Percentiles rank a stretch among this genome's conserved stretches.
phyloP scores from a whole-genome alignment of 1,140 invertebrate species.

The Philopotamus ludificatus region DNA sequence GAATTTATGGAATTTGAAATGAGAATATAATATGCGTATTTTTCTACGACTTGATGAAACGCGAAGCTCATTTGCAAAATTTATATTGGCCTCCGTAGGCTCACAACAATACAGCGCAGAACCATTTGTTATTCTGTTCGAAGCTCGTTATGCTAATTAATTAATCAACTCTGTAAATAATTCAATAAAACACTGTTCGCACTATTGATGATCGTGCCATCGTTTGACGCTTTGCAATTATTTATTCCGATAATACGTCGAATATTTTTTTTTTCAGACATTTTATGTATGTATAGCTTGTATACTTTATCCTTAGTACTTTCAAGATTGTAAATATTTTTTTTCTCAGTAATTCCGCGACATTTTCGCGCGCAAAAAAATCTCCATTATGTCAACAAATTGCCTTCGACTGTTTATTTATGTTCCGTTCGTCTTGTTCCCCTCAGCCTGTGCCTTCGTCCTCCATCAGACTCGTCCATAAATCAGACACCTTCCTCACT shows the following conservation, averaged over 20 bases:
- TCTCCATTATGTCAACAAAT: slow-evolving; percentile 13
- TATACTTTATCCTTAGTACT: too few species aligned
- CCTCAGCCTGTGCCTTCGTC: slow-evolving; percentile 9
- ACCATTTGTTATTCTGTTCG: neutral
- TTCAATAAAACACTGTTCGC: neutral
- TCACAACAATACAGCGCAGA: neutral
- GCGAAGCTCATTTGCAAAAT: too few species aligned
- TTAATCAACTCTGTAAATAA: neutral
- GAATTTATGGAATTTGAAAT: too few species aligned
- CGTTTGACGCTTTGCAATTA: too few species aligned
- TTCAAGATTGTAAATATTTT: too few species aligned
- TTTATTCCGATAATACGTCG: too few species aligned
- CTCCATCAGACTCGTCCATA: slow-evolving; percentile 14
- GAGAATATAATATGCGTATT: too few species aligned
- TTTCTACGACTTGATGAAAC: too few species aligned
- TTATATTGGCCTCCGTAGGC: too few species aligned
- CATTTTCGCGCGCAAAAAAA: neutral
- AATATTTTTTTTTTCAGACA: too few species aligned
- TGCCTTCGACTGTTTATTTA: slow-evolving; percentile 18
- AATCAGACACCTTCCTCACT: neutral
- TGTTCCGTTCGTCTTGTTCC: slow-evolving; percentile 6
- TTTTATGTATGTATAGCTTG: too few species aligned
- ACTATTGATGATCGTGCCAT: neutral
- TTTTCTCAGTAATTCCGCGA: neutral
- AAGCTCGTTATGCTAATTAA: neutral